phyloP scores from a whole-genome alignment of 2,888 invertebrate species.

The Linnaemya tessellans region DNA sequence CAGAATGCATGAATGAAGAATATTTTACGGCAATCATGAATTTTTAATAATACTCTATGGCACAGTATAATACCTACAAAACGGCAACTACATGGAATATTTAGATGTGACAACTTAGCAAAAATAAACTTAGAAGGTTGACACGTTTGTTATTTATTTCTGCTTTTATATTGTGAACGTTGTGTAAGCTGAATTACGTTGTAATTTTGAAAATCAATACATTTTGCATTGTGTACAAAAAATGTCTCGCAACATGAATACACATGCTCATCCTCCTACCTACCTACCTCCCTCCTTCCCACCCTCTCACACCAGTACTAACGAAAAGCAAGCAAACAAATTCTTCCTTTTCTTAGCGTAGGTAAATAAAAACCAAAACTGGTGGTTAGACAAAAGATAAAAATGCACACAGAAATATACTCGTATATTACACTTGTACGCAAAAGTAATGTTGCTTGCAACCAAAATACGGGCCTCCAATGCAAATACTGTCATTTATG shows the following conservation, averaged over 20 bases:
- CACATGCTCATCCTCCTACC: neutral
- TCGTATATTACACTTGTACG: neutral
- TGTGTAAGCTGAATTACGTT: conserved; percentile 55
- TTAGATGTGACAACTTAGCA: conserved; percentile 50
- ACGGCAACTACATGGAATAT: conserved; percentile 18
- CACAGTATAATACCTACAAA: conserved; percentile 41
- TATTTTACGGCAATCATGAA: conserved; percentile 55
- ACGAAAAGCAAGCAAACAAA: neutral
- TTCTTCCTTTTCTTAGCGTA: conserved; percentile 5
- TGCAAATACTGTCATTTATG: neutral
- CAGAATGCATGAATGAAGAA: conserved; percentile 13
- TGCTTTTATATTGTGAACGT: conserved; percentile 42
- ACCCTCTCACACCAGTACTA: neutral
- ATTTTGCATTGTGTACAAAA: conserved; percentile 52
- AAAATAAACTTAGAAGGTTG: conserved; percentile 55
- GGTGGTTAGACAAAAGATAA: conserved; percentile 7
- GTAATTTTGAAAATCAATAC: conserved; percentile 69
- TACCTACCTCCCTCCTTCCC: neutral
- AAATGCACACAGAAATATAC: conserved; percentile 10
- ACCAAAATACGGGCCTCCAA: conserved; percentile 14
- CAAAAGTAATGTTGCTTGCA: conserved; percentile 33
- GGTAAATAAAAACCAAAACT: neutral
- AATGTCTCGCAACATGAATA: neutral
- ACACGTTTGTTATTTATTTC: conserved; percentile 31
- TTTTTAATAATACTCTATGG: conserved; percentile 62